Evolutionary conservation across 2,797 vertebrate genomes (phyloP).

Genomic region (Enteromius unitaeniatus): DNA sequence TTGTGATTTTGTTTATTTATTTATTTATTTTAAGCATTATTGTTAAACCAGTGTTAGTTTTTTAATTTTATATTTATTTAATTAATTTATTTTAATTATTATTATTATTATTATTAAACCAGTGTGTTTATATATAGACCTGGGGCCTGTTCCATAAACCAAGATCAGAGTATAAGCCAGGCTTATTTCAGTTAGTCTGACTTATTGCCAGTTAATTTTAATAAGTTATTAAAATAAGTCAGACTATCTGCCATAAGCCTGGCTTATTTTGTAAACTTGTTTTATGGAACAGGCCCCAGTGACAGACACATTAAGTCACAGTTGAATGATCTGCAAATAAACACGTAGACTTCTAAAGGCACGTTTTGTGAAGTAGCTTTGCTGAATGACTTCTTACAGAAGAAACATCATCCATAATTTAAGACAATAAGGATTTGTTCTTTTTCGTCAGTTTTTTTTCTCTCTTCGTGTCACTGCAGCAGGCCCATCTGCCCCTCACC

Average conservation of each 20-base stretch:
- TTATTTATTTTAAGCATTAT: too few species aligned
- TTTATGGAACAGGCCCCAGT: neutral
- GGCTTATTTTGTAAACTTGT: too few species aligned
- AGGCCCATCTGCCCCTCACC: constrained; percentile 40
- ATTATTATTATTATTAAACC: neutral
- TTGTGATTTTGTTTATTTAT: neutral
- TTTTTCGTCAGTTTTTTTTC: neutral
- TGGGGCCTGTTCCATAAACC: too few species aligned
- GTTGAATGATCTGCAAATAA: neutral
- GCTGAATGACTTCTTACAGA: neutral
- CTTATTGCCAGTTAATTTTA: too few species aligned
- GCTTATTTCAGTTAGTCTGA: too few species aligned
- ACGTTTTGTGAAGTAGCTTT: neutral
- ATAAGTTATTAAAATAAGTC: too few species aligned
- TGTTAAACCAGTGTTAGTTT: too few species aligned
- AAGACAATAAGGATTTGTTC: neutral
- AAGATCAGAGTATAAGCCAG: too few species aligned
- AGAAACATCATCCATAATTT: neutral
- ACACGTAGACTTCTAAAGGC: neutral
- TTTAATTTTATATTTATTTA: too few species aligned
- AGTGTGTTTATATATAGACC: neutral
- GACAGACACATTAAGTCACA: too few species aligned
- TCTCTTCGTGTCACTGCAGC: neutral
- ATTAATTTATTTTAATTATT: too few species aligned
- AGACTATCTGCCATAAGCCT: too few species aligned